Conservation (phyloP, 2,888 invertebrate species). For the Lysandra bellargus region DNA sequence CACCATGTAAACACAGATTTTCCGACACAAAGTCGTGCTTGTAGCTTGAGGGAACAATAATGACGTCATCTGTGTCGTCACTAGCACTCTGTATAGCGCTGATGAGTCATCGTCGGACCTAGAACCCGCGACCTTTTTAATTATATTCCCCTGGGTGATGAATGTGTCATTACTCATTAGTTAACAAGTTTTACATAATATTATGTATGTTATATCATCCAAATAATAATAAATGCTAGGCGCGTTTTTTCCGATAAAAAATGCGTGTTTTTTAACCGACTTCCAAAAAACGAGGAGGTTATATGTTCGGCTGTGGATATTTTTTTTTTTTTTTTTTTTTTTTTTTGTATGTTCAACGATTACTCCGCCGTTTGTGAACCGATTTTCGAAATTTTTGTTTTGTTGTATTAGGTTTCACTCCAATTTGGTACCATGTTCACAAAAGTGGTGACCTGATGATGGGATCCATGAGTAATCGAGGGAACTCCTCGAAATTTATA, state of each 20-base stretch:
- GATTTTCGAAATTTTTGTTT: too few species aligned
- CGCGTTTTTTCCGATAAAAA: background rate
- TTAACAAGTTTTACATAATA: background rate
- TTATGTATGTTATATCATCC: background rate
- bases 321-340: too few species aligned
- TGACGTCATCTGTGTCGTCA: constrained; percentile 19
- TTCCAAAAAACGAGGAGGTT: too few species aligned
- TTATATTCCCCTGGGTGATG: constrained; percentile 26
- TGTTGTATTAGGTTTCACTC: too few species aligned
- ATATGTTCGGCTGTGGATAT: too few species aligned
- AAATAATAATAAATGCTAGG: background rate
- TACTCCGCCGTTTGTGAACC: too few species aligned
- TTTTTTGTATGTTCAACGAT: too few species aligned
- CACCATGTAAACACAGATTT: background rate
- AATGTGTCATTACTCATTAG: constrained; percentile 25
- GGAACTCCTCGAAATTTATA: too few species aligned
- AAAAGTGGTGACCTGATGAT: too few species aligned
- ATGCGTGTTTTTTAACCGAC: background rate
- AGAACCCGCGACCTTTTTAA: constrained; percentile 28
- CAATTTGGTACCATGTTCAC: too few species aligned
- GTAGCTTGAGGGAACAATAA: background rate
- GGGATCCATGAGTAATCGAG: too few species aligned
- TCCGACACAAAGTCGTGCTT: background rate
- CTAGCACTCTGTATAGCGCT: background rate
- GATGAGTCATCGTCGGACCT: constrained; percentile 19